phyloP scores from a whole-genome alignment of 2,797 vertebrate species.

The Poecilia picta region DNA sequence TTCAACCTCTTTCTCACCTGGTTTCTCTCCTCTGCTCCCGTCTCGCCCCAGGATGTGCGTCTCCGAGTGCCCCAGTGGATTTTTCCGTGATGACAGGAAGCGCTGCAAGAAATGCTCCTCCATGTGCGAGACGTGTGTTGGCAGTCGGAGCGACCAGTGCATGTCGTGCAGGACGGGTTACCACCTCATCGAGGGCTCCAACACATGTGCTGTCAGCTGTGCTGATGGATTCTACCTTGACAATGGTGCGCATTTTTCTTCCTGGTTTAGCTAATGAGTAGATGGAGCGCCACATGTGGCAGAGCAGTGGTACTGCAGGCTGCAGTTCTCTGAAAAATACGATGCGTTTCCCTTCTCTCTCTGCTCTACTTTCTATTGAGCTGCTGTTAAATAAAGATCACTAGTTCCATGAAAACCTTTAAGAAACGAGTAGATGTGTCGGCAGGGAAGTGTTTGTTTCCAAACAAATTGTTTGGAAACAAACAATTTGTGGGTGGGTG shows the following conservation, averaged over 20 bases:
- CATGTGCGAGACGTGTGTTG: constrained; percentile 92
- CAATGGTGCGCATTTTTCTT: constrained; percentile 54
- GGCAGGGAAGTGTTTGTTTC: neutral
- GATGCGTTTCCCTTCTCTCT: neutral
- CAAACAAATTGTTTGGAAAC: neutral
- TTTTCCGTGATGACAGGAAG: constrained; percentile 95
- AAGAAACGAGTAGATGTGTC: neutral
- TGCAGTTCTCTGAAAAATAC: neutral
- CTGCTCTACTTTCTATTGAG: neutral
- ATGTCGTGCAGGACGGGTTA: constrained; percentile 90
- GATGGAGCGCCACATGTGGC: neutral
- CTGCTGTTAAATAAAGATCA: neutral
- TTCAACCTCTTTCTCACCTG: constrained; percentile 13
- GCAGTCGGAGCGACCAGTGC: constrained; percentile 94
- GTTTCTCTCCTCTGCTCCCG: constrained; percentile 2
- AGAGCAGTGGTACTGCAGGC: neutral
- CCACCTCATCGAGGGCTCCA: constrained; percentile 91
- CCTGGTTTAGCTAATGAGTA: neutral
- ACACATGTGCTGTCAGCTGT: constrained; percentile 88
- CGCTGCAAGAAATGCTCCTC: constrained; percentile 97
- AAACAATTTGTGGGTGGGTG: no score
- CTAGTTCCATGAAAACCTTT: neutral
- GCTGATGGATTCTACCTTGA: constrained; percentile 90
- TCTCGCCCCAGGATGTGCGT: constrained; percentile 88
- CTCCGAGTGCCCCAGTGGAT: constrained; percentile 92